Evolutionary conservation across 2,797 vertebrate species (phyloP), one percentile per base, ranked within the genome.

Genomic region (Amphiprion clarkii): DNA sequence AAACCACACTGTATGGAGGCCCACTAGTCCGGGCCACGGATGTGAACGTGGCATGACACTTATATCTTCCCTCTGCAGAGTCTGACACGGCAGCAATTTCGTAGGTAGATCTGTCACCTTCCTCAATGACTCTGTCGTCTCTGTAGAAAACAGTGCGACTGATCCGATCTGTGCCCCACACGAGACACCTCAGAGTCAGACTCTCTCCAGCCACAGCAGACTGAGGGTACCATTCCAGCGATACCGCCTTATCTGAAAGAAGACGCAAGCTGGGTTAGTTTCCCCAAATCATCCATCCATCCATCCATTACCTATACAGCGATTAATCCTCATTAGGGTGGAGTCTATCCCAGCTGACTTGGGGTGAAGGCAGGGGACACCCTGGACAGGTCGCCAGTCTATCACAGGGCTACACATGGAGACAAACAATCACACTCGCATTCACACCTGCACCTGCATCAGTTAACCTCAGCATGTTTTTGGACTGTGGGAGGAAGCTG

Each of bases 51-150:
- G 76, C 87, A 0, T 3, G 0, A 70, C 92, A 92, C 21, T 12
- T 64, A 44, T 92, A 92, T 0, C 0, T 5, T 5, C 86, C 89
- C 4, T 0, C 0, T 2, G 4, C 0, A 1, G 13, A 25, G 13
- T 53, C 21, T 13, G 51, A 23, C 49, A 52, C 5, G n/a, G 11
- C 5, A 23, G n/a, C 1, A n/a, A 52, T 25, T 53, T 53, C 4
- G 23, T 21, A 53, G 11, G 23, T 53, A 13, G 10, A 3, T 25
- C 4, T 53, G 51, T 0, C 21, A 5, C 1, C 0, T 0, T 0
- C 0, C 0, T 0, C 0, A 12, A 91, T 0, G 0, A 0, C 0
- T 0, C 0, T 0, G 0, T 7, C 0, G 2, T 78, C 0, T 70
- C 59, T 85, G 31, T 69, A 87, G 75, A 93, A 91, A 29, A 29